Evolutionary conservation across 2,797 vertebrate species (phyloP).

Genomic region (Helarctos malayanus): DNA sequence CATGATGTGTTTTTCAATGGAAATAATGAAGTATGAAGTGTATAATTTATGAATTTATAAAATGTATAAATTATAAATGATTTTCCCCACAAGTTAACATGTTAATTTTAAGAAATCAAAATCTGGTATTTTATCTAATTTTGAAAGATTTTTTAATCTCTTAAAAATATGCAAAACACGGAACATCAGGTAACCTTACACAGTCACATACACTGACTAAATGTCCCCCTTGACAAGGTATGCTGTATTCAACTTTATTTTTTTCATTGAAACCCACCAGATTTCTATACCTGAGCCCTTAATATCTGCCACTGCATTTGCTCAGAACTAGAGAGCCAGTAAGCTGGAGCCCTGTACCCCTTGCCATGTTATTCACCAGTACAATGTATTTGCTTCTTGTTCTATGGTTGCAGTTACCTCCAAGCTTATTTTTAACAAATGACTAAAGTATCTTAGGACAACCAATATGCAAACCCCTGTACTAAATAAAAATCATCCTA

Average conservation of each 20-base stretch:
- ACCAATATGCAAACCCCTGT: not conserved
- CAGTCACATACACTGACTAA: not conserved
- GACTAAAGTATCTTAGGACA: not conserved
- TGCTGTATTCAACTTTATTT: not conserved
- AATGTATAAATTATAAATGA: not conserved
- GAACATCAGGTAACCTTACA: not conserved
- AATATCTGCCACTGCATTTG: not conserved
- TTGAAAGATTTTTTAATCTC: not conserved
- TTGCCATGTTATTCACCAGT: not conserved
- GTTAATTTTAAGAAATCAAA: not conserved
- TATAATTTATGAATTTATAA: slow-evolving; percentile 9
- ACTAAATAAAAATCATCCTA: slow-evolving; percentile 45
- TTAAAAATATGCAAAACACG: not conserved
- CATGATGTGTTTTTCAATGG: not conserved
- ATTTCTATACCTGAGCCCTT: not conserved
- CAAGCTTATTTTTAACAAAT: slow-evolving; percentile 37
- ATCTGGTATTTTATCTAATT: not conserved
- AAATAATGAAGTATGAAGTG: not conserved
- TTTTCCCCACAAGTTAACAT: not conserved
- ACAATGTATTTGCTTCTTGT: not conserved
- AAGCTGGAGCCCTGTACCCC: not conserved
- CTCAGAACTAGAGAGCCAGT: not conserved
- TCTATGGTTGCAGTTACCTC: not conserved
- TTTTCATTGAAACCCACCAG: not conserved
- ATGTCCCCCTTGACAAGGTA: not conserved